A percentile compares a stretch with the other conserved stretches of the same genome.
Conservation (phyloP, 2,113 vertebrate genomes). For the Amazona guildingii region DNA sequence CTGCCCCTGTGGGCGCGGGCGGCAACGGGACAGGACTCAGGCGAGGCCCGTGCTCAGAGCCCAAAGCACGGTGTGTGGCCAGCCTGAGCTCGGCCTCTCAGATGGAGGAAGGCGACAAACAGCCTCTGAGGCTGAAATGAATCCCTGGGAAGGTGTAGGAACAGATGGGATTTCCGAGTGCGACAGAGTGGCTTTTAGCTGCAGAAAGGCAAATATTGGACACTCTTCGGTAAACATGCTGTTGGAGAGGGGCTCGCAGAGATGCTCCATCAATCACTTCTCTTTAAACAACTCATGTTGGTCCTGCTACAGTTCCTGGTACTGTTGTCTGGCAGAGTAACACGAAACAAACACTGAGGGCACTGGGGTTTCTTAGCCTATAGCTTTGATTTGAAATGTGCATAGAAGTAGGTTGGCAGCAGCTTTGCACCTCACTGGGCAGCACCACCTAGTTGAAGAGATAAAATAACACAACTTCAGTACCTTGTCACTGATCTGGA, state of each 20-base stretch:
- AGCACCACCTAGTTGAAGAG: fast-evolving
- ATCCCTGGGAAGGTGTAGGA: neutral
- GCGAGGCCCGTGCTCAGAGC: neutral
- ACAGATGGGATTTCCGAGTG: fast-evolving
- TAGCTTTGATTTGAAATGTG: too few species aligned
- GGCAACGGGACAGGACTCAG: neutral
- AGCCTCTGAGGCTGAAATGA: fast-evolving
- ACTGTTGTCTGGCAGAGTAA: fast-evolving
- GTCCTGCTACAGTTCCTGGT: neutral
- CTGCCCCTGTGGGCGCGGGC: neutral
- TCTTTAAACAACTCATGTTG: fast-evolving
- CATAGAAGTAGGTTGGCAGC: fast-evolving
- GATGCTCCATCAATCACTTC: fast-evolving
- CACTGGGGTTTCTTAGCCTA: fast-evolving
- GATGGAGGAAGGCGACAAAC: fast-evolving
- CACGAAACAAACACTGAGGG: too few species aligned
- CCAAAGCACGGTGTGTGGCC: neutral
- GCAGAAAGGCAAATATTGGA: neutral
- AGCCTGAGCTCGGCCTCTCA: neutral
- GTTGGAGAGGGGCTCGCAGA: neutral
- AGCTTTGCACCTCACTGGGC: neutral
- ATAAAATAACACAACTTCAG: neutral
- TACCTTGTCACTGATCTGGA: neutral
- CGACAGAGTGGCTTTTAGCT: neutral
- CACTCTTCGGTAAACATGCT: fast-evolving